Conservation (phyloP, 2,113 vertebrate species). For the Amphiprion ocellaris region DNA sequence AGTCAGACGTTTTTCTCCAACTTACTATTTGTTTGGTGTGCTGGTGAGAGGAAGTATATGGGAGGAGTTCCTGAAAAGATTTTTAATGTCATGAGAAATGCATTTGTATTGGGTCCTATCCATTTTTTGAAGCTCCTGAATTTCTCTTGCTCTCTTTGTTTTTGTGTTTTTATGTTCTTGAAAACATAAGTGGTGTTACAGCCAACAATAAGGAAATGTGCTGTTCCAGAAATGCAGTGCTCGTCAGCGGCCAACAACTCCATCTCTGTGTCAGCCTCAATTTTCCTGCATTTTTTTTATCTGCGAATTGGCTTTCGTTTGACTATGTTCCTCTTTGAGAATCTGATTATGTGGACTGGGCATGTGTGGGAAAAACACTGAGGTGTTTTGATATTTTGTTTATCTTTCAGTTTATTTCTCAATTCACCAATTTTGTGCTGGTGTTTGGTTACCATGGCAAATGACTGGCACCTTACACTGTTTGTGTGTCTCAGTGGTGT, state of each 20-base stretch:
- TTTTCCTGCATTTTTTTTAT: constrained; percentile 14
- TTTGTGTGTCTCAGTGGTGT: constrained; percentile 14
- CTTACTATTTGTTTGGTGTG: background rate
- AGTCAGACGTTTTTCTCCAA: background rate
- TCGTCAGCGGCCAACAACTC: background rate
- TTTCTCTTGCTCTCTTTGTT: background rate
- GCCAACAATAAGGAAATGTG: constrained; percentile 17
- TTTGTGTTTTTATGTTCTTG: background rate
- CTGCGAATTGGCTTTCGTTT: constrained; percentile 4
- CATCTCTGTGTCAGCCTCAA: constrained; percentile 15
- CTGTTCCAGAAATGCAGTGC: background rate
- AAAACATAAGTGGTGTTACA: constrained; percentile 25
- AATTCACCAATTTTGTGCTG: background rate
- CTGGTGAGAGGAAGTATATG: background rate
- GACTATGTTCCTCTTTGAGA: constrained; percentile 6
- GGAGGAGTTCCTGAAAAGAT: background rate
- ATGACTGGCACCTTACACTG: background rate
- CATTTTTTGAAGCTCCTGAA: background rate
- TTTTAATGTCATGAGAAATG: background rate
- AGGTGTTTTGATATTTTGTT: background rate
- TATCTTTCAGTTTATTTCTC: background rate
- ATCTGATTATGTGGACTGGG: background rate
- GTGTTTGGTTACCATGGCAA: background rate
- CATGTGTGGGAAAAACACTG: background rate
- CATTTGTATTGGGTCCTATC: too few relatives aligned